These are phyloP conservation scores for Xenopus laevis DNA, from an alignment of 2,113 vertebrate species.

Conservation along the genomic window DNA sequence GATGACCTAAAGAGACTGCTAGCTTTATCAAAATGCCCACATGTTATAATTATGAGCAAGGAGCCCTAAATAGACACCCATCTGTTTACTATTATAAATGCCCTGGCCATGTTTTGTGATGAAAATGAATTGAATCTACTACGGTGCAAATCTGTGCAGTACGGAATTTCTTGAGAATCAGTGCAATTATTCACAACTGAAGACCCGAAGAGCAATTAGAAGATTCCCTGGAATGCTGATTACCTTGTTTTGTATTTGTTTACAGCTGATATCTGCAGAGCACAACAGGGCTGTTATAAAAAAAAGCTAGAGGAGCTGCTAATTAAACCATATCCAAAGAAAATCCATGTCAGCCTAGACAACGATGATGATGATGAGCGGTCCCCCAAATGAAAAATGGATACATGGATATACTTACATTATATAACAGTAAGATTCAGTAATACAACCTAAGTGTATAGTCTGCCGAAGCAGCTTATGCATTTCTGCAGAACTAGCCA, in stretches of 20 bases:
- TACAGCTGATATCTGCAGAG: slow-evolving; percentile 18
- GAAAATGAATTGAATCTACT: too few relatives aligned
- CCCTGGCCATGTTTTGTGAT: too few relatives aligned
- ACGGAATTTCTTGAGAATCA: slow-evolving; percentile 11
- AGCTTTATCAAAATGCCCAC: too few relatives aligned
- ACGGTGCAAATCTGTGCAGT: neutral
- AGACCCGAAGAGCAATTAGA: slow-evolving; percentile 36
- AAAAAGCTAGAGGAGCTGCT: slow-evolving; percentile 11
- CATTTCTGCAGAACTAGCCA: neutral
- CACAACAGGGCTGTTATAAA: slow-evolving; percentile 15
- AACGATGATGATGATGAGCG: neutral
- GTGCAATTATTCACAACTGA: slow-evolving; percentile 30
- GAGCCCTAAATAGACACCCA: too few relatives aligned
- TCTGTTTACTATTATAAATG: too few relatives aligned
- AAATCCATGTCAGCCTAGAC: slow-evolving; percentile 5
- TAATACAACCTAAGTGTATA: too few relatives aligned
- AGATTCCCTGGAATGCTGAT: slow-evolving; percentile 23
- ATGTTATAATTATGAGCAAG: too few relatives aligned
- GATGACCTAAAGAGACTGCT: too few relatives aligned
- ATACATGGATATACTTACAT: too few relatives aligned
- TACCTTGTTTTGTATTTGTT: slow-evolving; percentile 25
- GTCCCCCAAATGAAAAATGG: too few relatives aligned
- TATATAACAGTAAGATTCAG: too few relatives aligned
- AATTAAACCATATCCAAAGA: slow-evolving; percentile 27
- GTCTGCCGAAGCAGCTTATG: too few relatives aligned